Base-by-base conservation (phyloP, 2,113 vertebrate species). In the Condylura cristata region DNA sequence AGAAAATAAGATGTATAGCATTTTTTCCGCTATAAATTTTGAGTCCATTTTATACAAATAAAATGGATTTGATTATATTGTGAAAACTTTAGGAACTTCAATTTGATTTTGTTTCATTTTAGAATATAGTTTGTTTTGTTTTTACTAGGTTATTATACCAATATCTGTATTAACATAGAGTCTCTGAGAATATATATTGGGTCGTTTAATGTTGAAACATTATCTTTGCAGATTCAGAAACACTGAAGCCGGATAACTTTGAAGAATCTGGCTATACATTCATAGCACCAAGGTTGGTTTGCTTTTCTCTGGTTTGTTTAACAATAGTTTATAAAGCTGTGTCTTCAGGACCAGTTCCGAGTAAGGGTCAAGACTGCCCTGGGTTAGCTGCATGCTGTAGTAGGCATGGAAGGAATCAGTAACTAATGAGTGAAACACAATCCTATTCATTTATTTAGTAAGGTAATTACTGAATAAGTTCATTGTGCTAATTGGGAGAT, bases 251-350 rank as follows among this genome's bases (percentile, higher is more conserved):
- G 34, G 99, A 99, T 26, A 89, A 96, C 95, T 99, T 99, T 98
- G 99, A 99, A 93, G 99, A 99, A 96, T 96, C 97, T 96, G 99
- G 99, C 58, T 99, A 99, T 93, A 99, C 99, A 0, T 99, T 99
- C 98, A 97, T 99, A 96, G 99, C 99, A 92, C 99, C 99, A 76
- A 99, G 99, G 99, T 99, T 97, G 93, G 99, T 98, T 91, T 78
- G 66, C 4, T 66, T 71, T 72, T 68, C 2, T 58, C n/a, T 13
- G 37, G 51, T 89, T 80, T 61, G 37, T 72, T 20, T 68, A 16
- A 41, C 44, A 41, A 61, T 41, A 51, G 14, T 5, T 88, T 41
- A 3, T 32, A 34, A 65, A 46, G 3, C 63, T 92, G 13, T 13
- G 20, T 26, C 32, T 89, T 88, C 9, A 53, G 12, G 56, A 68